Evolutionary conservation across 1,140 invertebrate genomes (phyloP).

Genomic region (Aleiodes sp.): DNA sequence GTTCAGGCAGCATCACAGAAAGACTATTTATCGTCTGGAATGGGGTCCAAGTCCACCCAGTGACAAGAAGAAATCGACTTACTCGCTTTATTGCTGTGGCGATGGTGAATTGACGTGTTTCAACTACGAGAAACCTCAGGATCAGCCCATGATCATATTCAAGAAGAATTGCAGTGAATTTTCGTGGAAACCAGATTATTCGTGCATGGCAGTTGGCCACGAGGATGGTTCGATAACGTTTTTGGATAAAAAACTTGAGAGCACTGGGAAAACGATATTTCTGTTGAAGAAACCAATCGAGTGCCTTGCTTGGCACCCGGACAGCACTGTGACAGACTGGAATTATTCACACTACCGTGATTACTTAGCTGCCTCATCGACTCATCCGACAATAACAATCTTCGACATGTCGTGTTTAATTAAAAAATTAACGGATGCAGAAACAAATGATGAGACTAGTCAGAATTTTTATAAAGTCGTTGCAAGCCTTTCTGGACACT

Average conservation of each 20-base stretch:
- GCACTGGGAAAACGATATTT: constrained; percentile 40
- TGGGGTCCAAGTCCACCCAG: constrained; percentile 60
- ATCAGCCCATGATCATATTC: constrained; percentile 44
- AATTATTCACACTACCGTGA: constrained; percentile 69
- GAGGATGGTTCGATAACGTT: constrained; percentile 67
- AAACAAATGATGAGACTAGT: constrained; percentile 43
- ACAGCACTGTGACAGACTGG: constrained; percentile 68
- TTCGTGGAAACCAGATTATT: constrained; percentile 72
- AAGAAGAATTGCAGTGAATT: constrained; percentile 66
- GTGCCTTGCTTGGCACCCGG: constrained; percentile 76
- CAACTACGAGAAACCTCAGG: constrained; percentile 50
- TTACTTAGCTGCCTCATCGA: constrained; percentile 73
- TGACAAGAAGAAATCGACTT: constrained; percentile 35
- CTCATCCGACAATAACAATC: constrained; percentile 68
- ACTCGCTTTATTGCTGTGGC: constrained; percentile 66
- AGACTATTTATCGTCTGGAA: constrained; percentile 56
- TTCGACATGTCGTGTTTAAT: constrained; percentile 62
- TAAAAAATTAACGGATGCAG: constrained; percentile 2
- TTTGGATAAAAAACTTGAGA: constrained; percentile 46
- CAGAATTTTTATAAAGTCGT: constrained; percentile 55
- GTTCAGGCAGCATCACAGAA: constrained; percentile 58
- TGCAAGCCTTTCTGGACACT: constrained; percentile 71
- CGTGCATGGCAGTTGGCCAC: constrained; percentile 70
- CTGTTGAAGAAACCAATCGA: constrained; percentile 70
- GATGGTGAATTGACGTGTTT: constrained; percentile 66